Evolutionary conservation across 2,797 vertebrate genomes (phyloP).

Genomic region (Micromesistius poutassou): DNA sequence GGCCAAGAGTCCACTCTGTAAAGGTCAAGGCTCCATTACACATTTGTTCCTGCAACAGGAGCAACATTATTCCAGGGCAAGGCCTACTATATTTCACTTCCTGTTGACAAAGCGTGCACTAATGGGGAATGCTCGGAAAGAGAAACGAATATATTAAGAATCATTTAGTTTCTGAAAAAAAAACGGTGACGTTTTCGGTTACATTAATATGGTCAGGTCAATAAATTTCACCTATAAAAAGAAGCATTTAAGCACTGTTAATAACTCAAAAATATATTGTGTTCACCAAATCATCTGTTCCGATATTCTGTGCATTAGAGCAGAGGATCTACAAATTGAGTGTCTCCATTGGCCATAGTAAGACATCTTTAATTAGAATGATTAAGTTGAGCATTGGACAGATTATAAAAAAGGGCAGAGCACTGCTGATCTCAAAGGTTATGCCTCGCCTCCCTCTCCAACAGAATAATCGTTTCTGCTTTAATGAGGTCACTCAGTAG

Average conservation of each 20-base stretch:
- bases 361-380: constrained; percentile 8
- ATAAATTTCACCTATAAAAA: neutral
- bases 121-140: neutral
- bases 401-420: neutral
- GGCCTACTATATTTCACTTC: neutral
- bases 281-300: neutral
- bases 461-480: neutral
- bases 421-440: neutral
- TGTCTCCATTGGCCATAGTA: neutral
- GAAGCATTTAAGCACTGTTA: neutral
- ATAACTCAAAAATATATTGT: neutral
- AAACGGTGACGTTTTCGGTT: neutral
- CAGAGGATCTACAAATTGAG: neutral
- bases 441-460: neutral
- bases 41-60: constrained; percentile 20
- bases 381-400: neutral
- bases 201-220: neutral
- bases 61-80: constrained; percentile 18
- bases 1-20: constrained; percentile 16
- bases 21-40: constrained; percentile 25
- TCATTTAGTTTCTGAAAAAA: neutral
- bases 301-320: neutral
- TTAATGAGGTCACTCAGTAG: constrained; percentile 2
- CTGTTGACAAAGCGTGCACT: neutral
- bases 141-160: neutral